Conservation (phyloP, 2,888 invertebrate genomes). For the Saturnia pavonia region DNA sequence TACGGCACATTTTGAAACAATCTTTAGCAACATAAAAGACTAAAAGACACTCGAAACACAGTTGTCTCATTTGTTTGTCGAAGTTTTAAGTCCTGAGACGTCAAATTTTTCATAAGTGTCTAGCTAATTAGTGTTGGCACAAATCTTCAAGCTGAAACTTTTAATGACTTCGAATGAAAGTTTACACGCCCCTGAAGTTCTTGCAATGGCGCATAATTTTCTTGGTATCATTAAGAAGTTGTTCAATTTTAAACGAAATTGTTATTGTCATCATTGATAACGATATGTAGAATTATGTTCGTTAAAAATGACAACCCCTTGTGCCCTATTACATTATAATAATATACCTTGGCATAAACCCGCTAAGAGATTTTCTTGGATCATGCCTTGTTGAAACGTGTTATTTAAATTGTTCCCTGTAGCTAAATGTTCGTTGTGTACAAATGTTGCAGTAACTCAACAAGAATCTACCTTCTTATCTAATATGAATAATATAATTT, state of each 20-base stretch:
- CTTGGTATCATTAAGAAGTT: conserved; percentile 77
- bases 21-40: background rate
- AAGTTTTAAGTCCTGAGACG: conserved; percentile 39
- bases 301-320: conserved; percentile 32
- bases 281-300: conserved; percentile 49
- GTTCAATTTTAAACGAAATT: conserved; percentile 62
- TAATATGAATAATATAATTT: background rate
- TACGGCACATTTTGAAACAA: background rate
- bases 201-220: conserved; percentile 69
- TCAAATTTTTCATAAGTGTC: conserved; percentile 60
- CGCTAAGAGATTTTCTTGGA: background rate
- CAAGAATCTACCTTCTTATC: background rate
- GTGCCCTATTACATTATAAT: conserved; percentile 26
- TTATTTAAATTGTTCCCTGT: background rate
- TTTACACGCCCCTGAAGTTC: conserved; percentile 75
- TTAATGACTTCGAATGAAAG: conserved; percentile 78
- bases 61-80: conserved; percentile 37
- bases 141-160: conserved; percentile 75
- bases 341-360: background rate
- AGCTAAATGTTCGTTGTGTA: background rate
- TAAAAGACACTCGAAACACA: conserved; percentile 27
- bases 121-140: conserved; percentile 77
- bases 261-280: conserved; percentile 67
- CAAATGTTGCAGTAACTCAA: background rate
- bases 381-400: background rate